phyloP scores from a whole-genome alignment of 2,888 invertebrate genomes.

The Drosophila paramelanica region DNA sequence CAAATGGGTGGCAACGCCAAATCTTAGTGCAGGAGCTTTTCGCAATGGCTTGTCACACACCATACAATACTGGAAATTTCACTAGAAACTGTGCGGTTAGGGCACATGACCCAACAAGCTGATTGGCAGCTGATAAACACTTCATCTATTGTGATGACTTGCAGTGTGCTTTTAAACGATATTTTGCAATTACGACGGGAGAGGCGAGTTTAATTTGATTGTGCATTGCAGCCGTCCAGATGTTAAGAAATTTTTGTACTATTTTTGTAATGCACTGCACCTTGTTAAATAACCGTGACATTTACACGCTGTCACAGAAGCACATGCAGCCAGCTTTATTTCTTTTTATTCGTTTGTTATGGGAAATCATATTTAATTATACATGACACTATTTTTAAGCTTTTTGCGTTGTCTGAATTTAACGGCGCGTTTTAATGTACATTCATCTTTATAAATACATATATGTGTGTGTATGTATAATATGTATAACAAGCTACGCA shows the following conservation, averaged over 20 bases:
- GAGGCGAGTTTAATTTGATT: constrained; percentile 6
- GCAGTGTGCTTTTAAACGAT: constrained; percentile 15
- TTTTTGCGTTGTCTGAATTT: constrained; percentile 48
- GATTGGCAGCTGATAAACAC: constrained; percentile 61
- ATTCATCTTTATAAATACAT: constrained; percentile 48
- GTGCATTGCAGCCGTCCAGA: constrained; percentile 17
- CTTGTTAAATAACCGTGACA: constrained; percentile 39
- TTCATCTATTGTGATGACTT: constrained; percentile 32
- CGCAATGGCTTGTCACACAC: constrained; percentile 30
- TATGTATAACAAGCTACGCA: constrained; percentile 57
- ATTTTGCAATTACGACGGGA: constrained; percentile 10
- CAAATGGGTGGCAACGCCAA: constrained; percentile 51
- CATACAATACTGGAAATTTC: constrained; percentile 40
- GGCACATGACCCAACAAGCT: constrained; percentile 43
- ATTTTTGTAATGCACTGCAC: not conserved
- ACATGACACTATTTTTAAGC: constrained; percentile 57
- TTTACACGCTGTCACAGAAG: constrained; percentile 16
- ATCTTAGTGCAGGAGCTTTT: constrained; percentile 45
- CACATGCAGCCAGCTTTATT: not conserved
- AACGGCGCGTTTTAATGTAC: constrained; percentile 57
- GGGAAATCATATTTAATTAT: constrained; percentile 26
- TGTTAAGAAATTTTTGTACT: constrained; percentile 16
- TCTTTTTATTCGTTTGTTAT: constrained; percentile 13
- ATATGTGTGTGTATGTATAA: constrained; percentile 29
- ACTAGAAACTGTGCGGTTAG: constrained; percentile 35